Base-by-base conservation (phyloP, 2,888 invertebrate species). In the Patella depressa region DNA sequence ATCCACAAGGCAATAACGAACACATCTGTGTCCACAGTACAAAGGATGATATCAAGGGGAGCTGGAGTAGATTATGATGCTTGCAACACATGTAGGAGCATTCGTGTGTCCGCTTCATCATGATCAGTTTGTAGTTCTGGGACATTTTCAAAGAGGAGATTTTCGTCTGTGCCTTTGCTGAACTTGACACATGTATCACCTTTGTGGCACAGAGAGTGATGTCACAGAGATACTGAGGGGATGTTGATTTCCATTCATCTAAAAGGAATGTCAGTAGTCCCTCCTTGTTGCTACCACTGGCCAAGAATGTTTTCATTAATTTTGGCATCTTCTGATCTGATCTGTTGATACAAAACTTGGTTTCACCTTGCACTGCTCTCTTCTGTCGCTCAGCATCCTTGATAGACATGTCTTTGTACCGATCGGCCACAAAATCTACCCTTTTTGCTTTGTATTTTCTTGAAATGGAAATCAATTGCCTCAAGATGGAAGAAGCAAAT, bases 251-350 rank as follows among this genome's bases (percentile, higher is more conserved):
- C 75, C 75, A 75, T 24, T 75, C 19, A 14, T 55, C 53, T 53
- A 53, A 53, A 54, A 75, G n/a, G 71, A 75, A 75, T 70, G 29
- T 53, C 54, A 71, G 17, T 19, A 75, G 57, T 29, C 19, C 54
- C 29, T 75, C 75, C 54, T 71, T 75, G 29, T 75, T 75, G n/a
- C 2, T 24, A 34, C 76, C 71, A 71, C 54, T 54, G 9, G 54
- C 54, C n/a, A 76, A 17, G 71, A 76, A 76, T 24, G 19, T 76
- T 24, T 65, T 70, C 24, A 69, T 69, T 53, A 34, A 45, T 19
- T 75, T 75, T 14, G 71, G 75, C 45, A 53, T 75, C 19, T 19
- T 53, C 75, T 75, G 75, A 34, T 75, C 69, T 70, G 75, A 53
- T 75, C 75, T 75, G 34, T 53, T 75, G 53, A 75, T 70, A n/a